Evolutionary conservation across 2,113 vertebrate species (phyloP).

Genomic region (Tyrannus savana): DNA sequence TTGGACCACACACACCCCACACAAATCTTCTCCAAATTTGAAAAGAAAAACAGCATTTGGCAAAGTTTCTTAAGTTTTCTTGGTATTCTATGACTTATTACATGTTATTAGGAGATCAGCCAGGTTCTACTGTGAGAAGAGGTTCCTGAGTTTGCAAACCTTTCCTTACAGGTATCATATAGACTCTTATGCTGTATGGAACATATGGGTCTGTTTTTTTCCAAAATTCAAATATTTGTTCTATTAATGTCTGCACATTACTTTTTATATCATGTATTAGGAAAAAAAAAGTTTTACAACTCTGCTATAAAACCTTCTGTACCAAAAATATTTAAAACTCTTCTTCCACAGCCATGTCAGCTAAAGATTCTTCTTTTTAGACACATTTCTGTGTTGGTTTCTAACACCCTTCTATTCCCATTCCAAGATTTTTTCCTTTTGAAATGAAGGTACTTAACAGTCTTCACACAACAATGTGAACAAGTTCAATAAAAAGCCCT

Average conservation of each 20-base stretch:
- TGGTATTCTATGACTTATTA: not conserved
- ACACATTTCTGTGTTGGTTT: not conserved
- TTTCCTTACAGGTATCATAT: not conserved
- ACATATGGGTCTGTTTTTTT: not conserved
- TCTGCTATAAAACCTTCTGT: not conserved
- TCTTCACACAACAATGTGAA: not conserved
- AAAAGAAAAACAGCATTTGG: not conserved
- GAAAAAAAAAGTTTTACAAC: not conserved
- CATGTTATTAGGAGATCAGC: not conserved
- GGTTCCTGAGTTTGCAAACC: not conserved
- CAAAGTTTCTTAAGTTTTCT: not conserved
- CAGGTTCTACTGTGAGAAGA: not conserved
- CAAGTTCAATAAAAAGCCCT: not conserved
- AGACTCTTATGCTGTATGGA: not conserved
- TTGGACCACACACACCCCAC: not conserved
- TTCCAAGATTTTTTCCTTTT: not conserved
- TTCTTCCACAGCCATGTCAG: not conserved
- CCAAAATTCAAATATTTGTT: not conserved
- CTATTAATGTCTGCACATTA: not conserved
- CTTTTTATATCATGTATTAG: not conserved
- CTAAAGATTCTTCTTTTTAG: not conserved
- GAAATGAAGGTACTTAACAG: not conserved
- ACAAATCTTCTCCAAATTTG: not conserved
- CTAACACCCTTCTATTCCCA: not conserved
- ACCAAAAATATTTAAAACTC: not conserved